Conservation (phyloP, 1,140 invertebrate species). For the Hycleus cichorii region DNA sequence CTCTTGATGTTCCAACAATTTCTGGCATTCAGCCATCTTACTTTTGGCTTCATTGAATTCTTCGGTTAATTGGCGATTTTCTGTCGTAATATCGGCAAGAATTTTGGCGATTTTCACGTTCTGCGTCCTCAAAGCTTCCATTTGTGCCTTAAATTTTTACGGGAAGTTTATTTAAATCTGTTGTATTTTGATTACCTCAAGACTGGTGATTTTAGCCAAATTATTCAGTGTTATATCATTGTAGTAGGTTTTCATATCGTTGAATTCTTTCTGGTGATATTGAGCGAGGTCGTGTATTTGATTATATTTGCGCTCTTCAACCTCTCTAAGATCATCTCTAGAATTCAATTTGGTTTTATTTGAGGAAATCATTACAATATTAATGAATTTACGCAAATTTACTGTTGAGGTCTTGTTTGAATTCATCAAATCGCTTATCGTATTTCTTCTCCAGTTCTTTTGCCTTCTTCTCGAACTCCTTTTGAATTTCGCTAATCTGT, state of each 20-base stretch:
- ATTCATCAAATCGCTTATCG: slow-evolving; percentile 66
- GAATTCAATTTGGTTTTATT: slow-evolving; percentile 58
- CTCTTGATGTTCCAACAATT: slow-evolving; percentile 70
- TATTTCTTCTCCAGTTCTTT: slow-evolving; percentile 74
- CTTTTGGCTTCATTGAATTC: slow-evolving; percentile 62
- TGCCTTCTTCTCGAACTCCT: slow-evolving; percentile 65
- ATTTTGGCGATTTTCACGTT: slow-evolving; percentile 67
- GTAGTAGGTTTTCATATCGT: too few species aligned
- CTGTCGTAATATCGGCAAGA: slow-evolving; percentile 51
- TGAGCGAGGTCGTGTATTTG: too few species aligned
- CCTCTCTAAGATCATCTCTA: slow-evolving; percentile 44
- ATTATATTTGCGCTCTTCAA: slow-evolving; percentile 79
- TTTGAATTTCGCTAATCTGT: slow-evolving; percentile 58
- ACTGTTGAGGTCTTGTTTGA: slow-evolving; percentile 66
- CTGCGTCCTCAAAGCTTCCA: slow-evolving; percentile 72
- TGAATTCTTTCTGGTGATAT: too few species aligned
- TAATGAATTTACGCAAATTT: slow-evolving; percentile 37
- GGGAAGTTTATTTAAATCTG: too few species aligned
- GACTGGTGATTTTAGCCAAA: too few species aligned
- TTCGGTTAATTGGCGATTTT: slow-evolving; percentile 64
- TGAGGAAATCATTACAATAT: background rate
- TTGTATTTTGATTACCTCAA: too few species aligned
- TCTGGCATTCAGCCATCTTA: slow-evolving; percentile 59
- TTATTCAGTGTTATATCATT: too few species aligned
- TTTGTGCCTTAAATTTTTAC: slow-evolving; percentile 58